Conservation (phyloP, 2,797 vertebrate genomes). For the Mycteria americana region DNA sequence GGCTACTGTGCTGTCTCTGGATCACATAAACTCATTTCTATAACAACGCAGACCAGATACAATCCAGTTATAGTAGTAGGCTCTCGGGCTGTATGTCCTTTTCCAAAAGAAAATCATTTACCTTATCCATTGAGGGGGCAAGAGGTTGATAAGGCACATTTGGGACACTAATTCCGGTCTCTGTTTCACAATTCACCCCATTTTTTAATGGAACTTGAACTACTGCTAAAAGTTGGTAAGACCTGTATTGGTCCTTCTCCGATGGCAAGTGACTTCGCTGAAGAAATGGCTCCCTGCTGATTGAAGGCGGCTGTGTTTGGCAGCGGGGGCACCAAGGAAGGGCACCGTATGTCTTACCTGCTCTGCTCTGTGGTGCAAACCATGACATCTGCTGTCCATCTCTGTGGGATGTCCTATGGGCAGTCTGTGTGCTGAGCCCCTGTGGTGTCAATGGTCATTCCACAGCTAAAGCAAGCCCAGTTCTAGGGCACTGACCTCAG, state of each 20-base stretch:
- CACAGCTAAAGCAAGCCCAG: not conserved
- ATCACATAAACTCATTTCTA: not conserved
- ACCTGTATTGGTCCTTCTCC: not conserved
- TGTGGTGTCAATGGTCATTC: fast-evolving
- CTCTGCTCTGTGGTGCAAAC: not conserved
- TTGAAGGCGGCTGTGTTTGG: not conserved
- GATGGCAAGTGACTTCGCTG: not conserved
- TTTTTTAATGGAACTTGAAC: not conserved
- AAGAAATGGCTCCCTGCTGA: not conserved
- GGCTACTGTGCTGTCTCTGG: not conserved
- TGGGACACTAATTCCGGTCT: not conserved
- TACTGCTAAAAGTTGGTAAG: not conserved
- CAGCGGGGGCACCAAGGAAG: not conserved
- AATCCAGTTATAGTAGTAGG: not conserved
- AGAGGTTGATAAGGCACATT: not conserved
- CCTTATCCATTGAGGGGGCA: not conserved
- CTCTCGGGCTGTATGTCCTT: fast-evolving
- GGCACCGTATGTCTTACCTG: fast-evolving
- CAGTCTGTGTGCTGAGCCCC: not conserved
- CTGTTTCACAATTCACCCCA: not conserved
- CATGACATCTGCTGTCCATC: not conserved
- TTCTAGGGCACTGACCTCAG: not conserved
- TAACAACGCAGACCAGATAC: not conserved
- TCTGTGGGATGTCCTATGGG: not conserved
- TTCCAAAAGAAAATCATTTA: not conserved